Conservation (phyloP, 2,888 invertebrate species). For the Phaonia tiefii region DNA sequence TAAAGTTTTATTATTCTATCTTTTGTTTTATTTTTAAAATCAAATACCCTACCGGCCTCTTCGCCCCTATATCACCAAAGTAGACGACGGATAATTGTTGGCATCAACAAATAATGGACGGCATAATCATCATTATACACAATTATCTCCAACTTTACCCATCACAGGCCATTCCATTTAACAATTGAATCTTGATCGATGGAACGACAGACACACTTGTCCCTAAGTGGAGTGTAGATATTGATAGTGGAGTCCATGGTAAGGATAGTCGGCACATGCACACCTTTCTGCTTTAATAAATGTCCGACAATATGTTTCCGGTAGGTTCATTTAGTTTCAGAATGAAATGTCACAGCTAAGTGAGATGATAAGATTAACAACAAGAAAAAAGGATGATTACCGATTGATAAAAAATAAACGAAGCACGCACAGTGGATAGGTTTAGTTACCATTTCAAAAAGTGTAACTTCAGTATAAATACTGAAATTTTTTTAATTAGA, state of each 20-base stretch:
- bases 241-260: slow-evolving; percentile 26
- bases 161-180: slow-evolving; percentile 19
- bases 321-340: slow-evolving; percentile 51
- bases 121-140: slow-evolving; percentile 49
- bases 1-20: neutral
- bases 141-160: slow-evolving; percentile 28
- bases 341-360: slow-evolving; percentile 37
- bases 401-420: too few species aligned
- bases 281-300: slow-evolving; percentile 55
- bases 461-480: too few species aligned
- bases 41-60: neutral
- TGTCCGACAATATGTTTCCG: slow-evolving; percentile 54
- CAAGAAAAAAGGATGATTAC: slow-evolving; percentile 15
- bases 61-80: neutral
- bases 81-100: slow-evolving; percentile 7
- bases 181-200: slow-evolving; percentile 37
- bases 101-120: slow-evolving; percentile 39
- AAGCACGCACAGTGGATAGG: too few species aligned
- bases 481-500: too few species aligned
- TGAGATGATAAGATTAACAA: slow-evolving; percentile 46
- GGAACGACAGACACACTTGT: slow-evolving; percentile 15
- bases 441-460: too few species aligned
- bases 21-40: too few species aligned
- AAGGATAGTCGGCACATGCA: slow-evolving; percentile 17
- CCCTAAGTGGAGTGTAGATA: slow-evolving; percentile 13